Conservation (phyloP, 2,888 invertebrate genomes). For the Bugula neritina region DNA sequence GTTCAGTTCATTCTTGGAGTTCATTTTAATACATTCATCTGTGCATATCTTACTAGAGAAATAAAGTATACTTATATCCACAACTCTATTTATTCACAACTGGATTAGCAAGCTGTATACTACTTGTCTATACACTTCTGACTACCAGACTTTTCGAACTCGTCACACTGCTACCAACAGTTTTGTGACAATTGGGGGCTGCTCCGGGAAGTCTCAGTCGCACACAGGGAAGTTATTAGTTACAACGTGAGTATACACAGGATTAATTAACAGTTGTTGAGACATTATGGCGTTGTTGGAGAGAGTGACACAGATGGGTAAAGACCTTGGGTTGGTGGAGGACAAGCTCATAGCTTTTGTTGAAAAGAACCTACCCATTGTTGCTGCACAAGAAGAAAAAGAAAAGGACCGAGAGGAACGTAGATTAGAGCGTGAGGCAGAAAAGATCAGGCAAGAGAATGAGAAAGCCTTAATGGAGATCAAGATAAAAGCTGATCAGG, state of each 20-base stretch:
- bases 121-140: background rate
- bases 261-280: background rate
- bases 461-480: background rate
- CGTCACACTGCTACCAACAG: background rate
- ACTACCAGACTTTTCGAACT: background rate
- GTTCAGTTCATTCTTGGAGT: too few species aligned
- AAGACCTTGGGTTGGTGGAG: background rate
- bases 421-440: constrained; percentile 6
- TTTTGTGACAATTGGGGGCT: background rate
- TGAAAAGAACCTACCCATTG: constrained; percentile 24
- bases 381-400: too few species aligned
- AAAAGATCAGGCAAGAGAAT: background rate
- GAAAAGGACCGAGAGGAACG: background rate
- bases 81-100: too few species aligned
- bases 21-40: too few species aligned
- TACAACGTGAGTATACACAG: background rate
- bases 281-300: background rate
- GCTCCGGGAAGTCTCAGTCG: background rate
- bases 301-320: constrained; percentile 14
- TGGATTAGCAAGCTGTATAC: background rate
- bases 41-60: too few species aligned
- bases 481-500: too few species aligned
- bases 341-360: constrained; percentile 7
- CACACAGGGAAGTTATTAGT: background rate
- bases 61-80: too few species aligned